Evolutionary conservation across 2,797 vertebrate species (phyloP), one percentile per base, ranked within the genome.

Genomic region (Pseudotriccus pelzelni): DNA sequence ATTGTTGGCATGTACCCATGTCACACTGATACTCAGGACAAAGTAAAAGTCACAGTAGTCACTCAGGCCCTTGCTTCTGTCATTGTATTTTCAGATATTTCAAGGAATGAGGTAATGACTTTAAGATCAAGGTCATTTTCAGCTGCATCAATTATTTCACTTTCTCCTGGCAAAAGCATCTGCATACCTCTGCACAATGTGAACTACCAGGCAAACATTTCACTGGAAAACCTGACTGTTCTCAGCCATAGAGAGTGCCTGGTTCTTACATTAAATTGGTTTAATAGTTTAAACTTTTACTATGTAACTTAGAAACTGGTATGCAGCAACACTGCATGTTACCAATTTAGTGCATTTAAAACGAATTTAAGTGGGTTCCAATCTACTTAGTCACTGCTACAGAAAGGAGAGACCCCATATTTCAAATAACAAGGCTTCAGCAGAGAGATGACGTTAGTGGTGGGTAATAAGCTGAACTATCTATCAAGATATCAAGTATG

Each of bases 91-190:
- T 97, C 97, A 97, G 95, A 96, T 97, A 97, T 97, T 98, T 98
- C 94, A 97, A 96, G 85, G 95, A 98, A 98, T 96, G 96, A 97
- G 97, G 95, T 97, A 98, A 98, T 98, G 97, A 96, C 94, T 97
- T 98, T 56, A 96, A 96, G 97, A 97, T 97, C 97, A 98, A 98
- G 97, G 97, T 93, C 94, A 95, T 97, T 97, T 97, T 97, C 90
- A 95, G 96, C 94, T 97, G 97, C 95, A 97, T 98, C 97, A 97
- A 94, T 97, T 98, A 97, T 97, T 97, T 98, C 90, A 96, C 92
- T 97, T 97, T 98, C 94, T 97, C 90, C 96, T 98, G 97, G 97
- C 97, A 97, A 94, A 96, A 94, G 94, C 94, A 95, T 97, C 97
- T 95, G 93, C 95, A 94, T 95, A 97, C 94, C 95, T 97, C 94